Evolutionary conservation across 2,113 vertebrate genomes (phyloP), one percentile per base, ranked within the genome.

Genomic region (Charadrius vociferus): DNA sequence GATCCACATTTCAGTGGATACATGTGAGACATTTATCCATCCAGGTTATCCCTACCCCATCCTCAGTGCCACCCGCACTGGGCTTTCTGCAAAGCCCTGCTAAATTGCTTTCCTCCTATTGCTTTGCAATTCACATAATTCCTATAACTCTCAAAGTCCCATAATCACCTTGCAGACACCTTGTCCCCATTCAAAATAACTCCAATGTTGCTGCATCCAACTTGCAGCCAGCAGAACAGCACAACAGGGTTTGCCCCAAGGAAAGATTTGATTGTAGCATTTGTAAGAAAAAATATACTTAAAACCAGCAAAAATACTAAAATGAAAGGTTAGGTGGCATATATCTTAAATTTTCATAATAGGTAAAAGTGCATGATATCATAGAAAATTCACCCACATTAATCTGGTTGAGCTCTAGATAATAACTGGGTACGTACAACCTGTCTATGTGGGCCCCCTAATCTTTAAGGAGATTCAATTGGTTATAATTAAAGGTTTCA

Each of bases 401-500:
- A 91, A 90, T 96, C 93, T 95, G 58, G 62, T 81, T 94, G 84
- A 97, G 93, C 74, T 95, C 70, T 87, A 85, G 89, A 93, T 97
- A 97, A 96, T 97, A 56, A 95, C 86, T 93, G 78, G 86, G 83
- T 95, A 89, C 82, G 78, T 59, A 80, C 70, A 65, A 65, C 75
- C 81, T 90, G 90, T 93, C 95, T 97, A 49, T 86, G 83, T 89
- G 77, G 93, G 66, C 89, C 93, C 89, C 91, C 58, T 94, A 97
- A 93, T 97, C 86, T 97, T 96, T 80, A 80, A 91, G 78, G 83
- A 89, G 81, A 93, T 90, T 94, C 95, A 97, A 82, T 89, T 93
- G 73, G 49, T 94, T 95, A 82, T 95, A 96, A 97, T 97, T 97
- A 94, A 95, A 91, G 83, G 94, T 96, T 97, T 96, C 93, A 93